Evolutionary conservation across 2,888 invertebrate species (phyloP).

Genomic region (Dicranocentrus wangi): DNA sequence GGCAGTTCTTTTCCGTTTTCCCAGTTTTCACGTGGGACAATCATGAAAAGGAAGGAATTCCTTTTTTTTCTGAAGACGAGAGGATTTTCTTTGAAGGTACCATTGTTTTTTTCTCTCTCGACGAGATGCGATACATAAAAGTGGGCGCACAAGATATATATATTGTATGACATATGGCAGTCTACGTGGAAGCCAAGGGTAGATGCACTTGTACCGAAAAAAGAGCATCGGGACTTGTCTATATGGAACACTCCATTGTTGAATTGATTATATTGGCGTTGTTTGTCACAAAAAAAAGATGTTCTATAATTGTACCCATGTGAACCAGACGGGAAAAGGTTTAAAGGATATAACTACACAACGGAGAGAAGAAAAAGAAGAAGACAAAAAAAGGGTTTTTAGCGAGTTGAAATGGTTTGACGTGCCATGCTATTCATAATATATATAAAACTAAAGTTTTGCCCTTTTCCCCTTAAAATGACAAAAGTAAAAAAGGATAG

Average conservation of each 20-base stretch:
- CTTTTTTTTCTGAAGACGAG: neutral
- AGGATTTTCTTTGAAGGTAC: neutral
- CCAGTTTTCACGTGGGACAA: too few species aligned
- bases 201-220: too few species aligned
- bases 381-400: neutral
- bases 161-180: constrained; percentile 7
- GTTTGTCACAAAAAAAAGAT: neutral
- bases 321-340: neutral
- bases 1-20: neutral
- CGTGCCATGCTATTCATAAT: too few species aligned
- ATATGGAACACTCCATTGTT: too few species aligned
- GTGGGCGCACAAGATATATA: neutral
- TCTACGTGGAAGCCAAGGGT: neutral
- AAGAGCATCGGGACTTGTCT: too few species aligned
- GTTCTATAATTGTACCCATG: neutral
- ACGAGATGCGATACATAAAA: neutral
- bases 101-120: neutral
- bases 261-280: too few species aligned
- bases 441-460: too few species aligned
- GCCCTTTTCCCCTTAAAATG: constrained; percentile 2
- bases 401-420: too few species aligned
- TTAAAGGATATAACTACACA: neutral
- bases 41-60: too few species aligned
- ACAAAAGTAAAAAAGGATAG: neutral
- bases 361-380: too few species aligned